A percentile compares a stretch with the other conserved stretches of the same genome.
These are phyloP conservation scores for Glossophaga mutica DNA, from an alignment of 2,797 vertebrate species.

Conservation along the genomic window DNA sequence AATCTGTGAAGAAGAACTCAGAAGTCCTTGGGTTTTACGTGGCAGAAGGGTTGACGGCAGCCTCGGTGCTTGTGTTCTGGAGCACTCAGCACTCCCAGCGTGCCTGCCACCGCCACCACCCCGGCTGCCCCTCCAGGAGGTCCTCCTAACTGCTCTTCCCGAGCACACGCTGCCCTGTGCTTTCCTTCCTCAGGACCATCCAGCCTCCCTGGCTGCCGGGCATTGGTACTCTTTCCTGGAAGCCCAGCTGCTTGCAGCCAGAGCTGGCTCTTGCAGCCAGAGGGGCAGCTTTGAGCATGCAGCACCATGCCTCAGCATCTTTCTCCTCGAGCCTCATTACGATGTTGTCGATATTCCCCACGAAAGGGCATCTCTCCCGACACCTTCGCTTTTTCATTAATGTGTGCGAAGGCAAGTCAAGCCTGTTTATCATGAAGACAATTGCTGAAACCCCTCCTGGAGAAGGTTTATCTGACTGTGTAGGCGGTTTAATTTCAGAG, in stretches of 20 bases:
- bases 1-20: accelerated
- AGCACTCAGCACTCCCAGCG: accelerated
- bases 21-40: accelerated
- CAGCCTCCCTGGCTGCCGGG: not conserved
- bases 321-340: conserved; percentile 78
- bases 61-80: not conserved
- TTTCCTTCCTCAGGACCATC: not conserved
- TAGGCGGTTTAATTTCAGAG: conserved; percentile 85
- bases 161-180: not conserved
- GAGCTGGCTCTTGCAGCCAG: conserved; percentile 48
- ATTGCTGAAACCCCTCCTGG: conserved; percentile 83
- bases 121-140: not conserved
- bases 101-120: too few species aligned
- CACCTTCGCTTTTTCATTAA: conserved; percentile 83
- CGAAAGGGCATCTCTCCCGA: conserved; percentile 83
- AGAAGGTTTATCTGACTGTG: conserved; percentile 82
- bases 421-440: conserved; percentile 85
- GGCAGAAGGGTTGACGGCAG: not conserved
- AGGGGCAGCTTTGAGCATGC: conserved; percentile 68
- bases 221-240: not conserved
- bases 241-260: conserved; percentile 61
- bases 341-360: conserved; percentile 82
- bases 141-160: not conserved
- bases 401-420: conserved; percentile 83
- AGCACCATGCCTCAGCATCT: conserved; percentile 64